A percentile compares a stretch with the other conserved stretches of the same genome.
These are phyloP conservation scores for Helleia helle DNA, from an alignment of 2,888 invertebrate species.

Conservation along the genomic window DNA sequence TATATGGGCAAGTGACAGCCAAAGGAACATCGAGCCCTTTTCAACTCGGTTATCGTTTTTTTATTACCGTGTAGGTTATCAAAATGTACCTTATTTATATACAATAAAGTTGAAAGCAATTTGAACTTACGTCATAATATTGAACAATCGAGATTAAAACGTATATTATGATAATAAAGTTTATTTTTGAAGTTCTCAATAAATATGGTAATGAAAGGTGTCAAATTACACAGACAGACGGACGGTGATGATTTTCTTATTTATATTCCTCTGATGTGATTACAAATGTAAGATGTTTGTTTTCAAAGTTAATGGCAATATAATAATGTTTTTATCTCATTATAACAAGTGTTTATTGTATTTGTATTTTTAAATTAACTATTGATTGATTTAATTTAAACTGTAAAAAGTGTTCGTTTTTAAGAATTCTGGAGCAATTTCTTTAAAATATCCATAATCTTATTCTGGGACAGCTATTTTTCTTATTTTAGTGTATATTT, in stretches of 20 bases:
- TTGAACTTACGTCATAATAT: no score
- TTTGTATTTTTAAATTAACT: no score
- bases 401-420: no score
- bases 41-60: not conserved
- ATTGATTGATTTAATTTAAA: no score
- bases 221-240: slow-evolving; percentile 61
- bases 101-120: not conserved
- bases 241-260: slow-evolving; percentile 58
- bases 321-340: no score
- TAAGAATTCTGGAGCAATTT: no score
- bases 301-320: slow-evolving; percentile 19
- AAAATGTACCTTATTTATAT: not conserved
- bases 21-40: not conserved
- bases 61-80: not conserved
- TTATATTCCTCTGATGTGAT: slow-evolving; percentile 42
- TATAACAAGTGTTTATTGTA: no score
- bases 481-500: no score
- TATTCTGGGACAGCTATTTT: no score
- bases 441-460: no score
- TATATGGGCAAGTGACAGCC: not conserved
- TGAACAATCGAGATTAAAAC: not conserved
- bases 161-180: not conserved
- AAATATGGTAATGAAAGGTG: slow-evolving; percentile 72
- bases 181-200: slow-evolving; percentile 34
- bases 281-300: slow-evolving; percentile 47